These are phyloP conservation scores for Gandaritis pyraliata DNA, from an alignment of 2,888 invertebrate genomes.

Conservation along the genomic window DNA sequence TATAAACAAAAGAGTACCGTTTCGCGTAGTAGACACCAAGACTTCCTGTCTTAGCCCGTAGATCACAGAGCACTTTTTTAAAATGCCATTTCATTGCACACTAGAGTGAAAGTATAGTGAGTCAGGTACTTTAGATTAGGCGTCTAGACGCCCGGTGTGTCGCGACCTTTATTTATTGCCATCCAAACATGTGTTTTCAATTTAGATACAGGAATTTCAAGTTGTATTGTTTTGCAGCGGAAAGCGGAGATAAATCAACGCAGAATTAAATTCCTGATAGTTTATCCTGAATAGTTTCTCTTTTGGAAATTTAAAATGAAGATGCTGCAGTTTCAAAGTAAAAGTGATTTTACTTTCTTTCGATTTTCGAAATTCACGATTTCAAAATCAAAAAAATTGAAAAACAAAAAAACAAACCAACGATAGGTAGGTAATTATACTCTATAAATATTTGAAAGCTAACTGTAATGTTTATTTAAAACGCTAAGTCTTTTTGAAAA, in stretches of 20 bases:
- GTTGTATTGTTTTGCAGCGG: slow-evolving; percentile 27
- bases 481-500: too few relatives aligned
- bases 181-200: slow-evolving; percentile 43
- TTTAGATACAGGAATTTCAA: slow-evolving; percentile 40
- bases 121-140: slow-evolving; percentile 45
- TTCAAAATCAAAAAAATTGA: too few relatives aligned
- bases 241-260: slow-evolving; percentile 14
- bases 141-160: slow-evolving; percentile 47
- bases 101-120: slow-evolving; percentile 41
- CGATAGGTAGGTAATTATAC: too few relatives aligned
- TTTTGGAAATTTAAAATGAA: slow-evolving; percentile 10
- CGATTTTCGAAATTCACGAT: too few relatives aligned
- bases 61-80: slow-evolving; percentile 30
- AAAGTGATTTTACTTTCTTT: background rate
- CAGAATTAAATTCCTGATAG: slow-evolving; percentile 26
- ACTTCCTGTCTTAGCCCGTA: slow-evolving; percentile 26
- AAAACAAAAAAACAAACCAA: too few relatives aligned
- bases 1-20: too few relatives aligned
- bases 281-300: too few relatives aligned
- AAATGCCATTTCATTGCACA: slow-evolving; percentile 21
- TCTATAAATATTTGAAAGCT: too few relatives aligned
- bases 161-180: slow-evolving; percentile 44
- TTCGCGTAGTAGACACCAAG: too few relatives aligned
- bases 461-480: too few relatives aligned
- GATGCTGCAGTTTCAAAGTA: slow-evolving; percentile 2